These are phyloP conservation scores for Enteromius argenteus DNA, from an alignment of 2,797 vertebrate species.

Conservation along the genomic window DNA sequence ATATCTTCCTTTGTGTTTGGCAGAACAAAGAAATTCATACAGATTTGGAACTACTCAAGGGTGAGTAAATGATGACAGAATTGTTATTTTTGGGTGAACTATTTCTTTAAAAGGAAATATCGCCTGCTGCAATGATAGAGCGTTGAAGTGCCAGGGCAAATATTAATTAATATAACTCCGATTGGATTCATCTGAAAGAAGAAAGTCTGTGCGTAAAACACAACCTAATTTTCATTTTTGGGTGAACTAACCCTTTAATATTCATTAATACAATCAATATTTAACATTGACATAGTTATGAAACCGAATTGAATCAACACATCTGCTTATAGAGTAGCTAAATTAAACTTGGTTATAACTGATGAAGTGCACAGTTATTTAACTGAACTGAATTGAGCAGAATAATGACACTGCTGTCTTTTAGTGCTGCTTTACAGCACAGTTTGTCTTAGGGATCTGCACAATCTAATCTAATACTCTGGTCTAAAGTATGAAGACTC, in stretches of 20 bases:
- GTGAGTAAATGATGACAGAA: too few species aligned
- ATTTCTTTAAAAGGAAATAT: too few species aligned
- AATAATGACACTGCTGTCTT: not conserved
- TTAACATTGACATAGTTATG: not conserved
- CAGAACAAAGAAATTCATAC: too few species aligned
- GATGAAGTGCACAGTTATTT: not conserved
- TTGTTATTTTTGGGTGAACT: too few species aligned
- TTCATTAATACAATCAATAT: not conserved
- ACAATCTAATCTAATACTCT: not conserved
- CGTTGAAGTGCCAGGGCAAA: too few species aligned
- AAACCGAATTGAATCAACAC: not conserved
- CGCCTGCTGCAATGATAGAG: too few species aligned
- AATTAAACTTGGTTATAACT: not conserved
- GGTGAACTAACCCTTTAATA: not conserved
- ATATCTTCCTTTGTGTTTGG: too few species aligned
- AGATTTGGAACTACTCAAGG: too few species aligned
- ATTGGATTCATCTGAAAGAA: too few species aligned
- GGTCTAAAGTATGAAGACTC: not conserved
- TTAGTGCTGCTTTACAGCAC: not conserved
- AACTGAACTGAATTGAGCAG: not conserved
- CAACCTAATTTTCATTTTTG: too few species aligned
- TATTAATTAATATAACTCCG: too few species aligned
- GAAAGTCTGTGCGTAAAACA: too few species aligned
- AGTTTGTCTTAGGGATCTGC: not conserved
- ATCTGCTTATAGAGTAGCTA: not conserved